A percentile compares a stretch with the other conserved stretches of the same genome.
Conservation (phyloP, 2,113 vertebrate species). For the Holacanthus passer region DNA sequence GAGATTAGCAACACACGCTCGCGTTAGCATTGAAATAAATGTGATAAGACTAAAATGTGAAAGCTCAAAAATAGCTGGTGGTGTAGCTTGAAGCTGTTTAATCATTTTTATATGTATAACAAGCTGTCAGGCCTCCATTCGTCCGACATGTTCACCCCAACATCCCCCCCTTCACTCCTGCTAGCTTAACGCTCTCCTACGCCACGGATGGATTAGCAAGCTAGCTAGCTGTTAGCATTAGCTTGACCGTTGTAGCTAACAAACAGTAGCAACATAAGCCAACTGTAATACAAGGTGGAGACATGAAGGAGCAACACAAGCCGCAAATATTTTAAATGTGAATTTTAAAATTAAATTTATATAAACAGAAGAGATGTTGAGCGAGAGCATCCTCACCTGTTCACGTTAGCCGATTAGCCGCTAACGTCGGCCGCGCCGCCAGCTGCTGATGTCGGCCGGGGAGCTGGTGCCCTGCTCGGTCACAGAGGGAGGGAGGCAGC, state of each 20-base stretch:
- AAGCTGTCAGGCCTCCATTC: constrained; percentile 4
- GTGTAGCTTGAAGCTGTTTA: background rate
- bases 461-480: constrained; percentile 45
- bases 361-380: background rate
- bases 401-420: constrained; percentile 66
- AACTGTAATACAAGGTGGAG: background rate
- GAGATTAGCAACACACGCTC: constrained; percentile 17
- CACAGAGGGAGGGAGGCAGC: constrained; percentile 14
- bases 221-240: constrained; percentile 53
- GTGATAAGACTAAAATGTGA: constrained; percentile 11
- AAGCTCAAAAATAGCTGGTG: background rate
- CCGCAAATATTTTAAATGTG: accelerated
- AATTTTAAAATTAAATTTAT: too few species aligned
- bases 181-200: constrained; percentile 56
- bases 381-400: constrained; percentile 53
- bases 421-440: constrained; percentile 48
- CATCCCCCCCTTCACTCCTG: constrained; percentile 53
- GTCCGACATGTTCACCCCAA: constrained; percentile 22
- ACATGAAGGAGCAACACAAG: accelerated
- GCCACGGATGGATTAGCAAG: constrained; percentile 74
- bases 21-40: background rate
- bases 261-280: background rate
- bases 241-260: background rate
- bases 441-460: constrained; percentile 68
- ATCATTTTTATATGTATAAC: background rate